Conservation (phyloP, 2,797 vertebrate genomes). For the Neosilurus mollespiculum region DNA sequence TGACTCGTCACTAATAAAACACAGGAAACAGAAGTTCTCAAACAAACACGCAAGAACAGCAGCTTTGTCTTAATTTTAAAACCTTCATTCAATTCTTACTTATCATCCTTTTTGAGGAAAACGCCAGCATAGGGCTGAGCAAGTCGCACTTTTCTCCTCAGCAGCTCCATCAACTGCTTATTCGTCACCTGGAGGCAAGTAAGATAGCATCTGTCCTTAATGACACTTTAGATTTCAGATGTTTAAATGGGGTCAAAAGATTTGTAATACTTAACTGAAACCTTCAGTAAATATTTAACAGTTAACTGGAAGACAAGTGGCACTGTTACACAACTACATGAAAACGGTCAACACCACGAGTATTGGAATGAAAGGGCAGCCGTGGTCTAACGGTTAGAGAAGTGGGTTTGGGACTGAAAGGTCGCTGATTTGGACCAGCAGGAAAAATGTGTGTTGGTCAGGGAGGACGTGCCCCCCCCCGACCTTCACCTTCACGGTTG, state of each 20-base stretch:
- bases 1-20: constrained; percentile 81
- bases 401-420: too few species aligned
- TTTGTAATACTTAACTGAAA: neutral
- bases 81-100: constrained; percentile 67
- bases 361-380: too few species aligned
- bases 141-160: constrained; percentile 91
- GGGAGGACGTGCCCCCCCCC: too few species aligned
- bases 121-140: constrained; percentile 95
- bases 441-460: too few species aligned
- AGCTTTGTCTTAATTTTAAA: neutral
- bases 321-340: too few species aligned
- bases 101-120: constrained; percentile 92
- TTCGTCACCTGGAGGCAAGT: constrained; percentile 84
- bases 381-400: too few species aligned
- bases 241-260: neutral
- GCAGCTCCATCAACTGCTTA: constrained; percentile 86
- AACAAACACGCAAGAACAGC: neutral
- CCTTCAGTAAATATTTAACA: neutral
- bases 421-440: too few species aligned
- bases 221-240: neutral
- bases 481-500: too few species aligned
- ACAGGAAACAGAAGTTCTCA: constrained; percentile 26
- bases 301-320: neutral
- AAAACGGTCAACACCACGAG: too few species aligned
- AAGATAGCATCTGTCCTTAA: neutral